Percentiles rank a stretch among this genome's conserved stretches.
These are phyloP conservation scores for Peromyscus nudipes DNA, from an alignment of 2,797 vertebrate genomes.

Conservation along the genomic window DNA sequence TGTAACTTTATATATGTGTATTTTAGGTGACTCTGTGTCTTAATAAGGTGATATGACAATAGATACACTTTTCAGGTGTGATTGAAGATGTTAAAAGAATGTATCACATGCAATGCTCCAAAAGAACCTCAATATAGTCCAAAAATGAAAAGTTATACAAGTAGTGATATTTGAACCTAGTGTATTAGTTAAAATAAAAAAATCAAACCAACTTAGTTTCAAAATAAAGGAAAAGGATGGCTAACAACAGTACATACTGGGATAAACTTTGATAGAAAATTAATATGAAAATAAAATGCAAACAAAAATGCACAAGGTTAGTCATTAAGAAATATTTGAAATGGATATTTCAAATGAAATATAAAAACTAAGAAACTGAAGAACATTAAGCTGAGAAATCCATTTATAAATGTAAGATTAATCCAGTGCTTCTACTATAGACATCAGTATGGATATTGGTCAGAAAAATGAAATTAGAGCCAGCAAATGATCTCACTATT, in stretches of 20 bases:
- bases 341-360: constrained; percentile 39
- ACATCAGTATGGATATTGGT: neutral
- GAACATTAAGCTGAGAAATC: neutral
- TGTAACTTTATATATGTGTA: neutral
- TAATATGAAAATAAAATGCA: neutral
- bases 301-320: constrained; percentile 1
- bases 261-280: neutral
- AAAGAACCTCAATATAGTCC: neutral
- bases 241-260: neutral
- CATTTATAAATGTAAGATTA: neutral
- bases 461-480: neutral
- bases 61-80: neutral
- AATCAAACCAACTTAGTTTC: neutral
- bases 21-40: neutral
- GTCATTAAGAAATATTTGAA: neutral
- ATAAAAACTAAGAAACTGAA: neutral
- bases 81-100: neutral
- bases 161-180: neutral
- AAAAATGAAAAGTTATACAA: neutral
- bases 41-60: neutral
- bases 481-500: neutral
- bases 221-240: constrained; percentile 3
- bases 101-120: neutral
- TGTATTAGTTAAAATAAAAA: neutral
- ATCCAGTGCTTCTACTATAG: neutral